Evolutionary conservation across 2,888 invertebrate species (phyloP), one percentile per base, ranked within the genome.

Genomic region (Dendrolimus pini): DNA sequence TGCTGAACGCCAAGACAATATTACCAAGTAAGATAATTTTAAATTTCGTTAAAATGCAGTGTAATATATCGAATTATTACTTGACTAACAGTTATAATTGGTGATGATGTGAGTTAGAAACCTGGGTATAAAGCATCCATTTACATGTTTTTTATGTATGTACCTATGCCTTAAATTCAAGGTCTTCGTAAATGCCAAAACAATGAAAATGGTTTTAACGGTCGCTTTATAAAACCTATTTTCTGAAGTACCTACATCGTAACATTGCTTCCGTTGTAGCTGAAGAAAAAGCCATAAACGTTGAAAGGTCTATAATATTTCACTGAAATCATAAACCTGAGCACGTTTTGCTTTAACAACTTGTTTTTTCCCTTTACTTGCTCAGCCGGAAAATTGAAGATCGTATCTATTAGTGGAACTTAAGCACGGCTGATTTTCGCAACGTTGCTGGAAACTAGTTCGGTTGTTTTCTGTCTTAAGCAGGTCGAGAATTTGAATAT

Each of bases 1-100:
- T 59, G 91, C 94, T 65, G 91, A 93, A 14, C 87, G 93, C 65
- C 95, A 95, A 75, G 94, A 95, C 70, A 93, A 93, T 80, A 94
- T 95, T 59, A 93, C 94, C 67, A 95, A 93, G 95, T 95, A 80
- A 83, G 91, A 80, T 0, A 30, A 6, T 6, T 47, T 14, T 53
- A 18, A 3, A 30, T 30, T 30, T 30, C 3, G 41, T 18, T 7
- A 54, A 3, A 14, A 54, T 18, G 42, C 9, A 41, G 47, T 53
- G 13, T 41, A 6, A 47, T 30, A 30, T 30, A 30, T 30, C 30
- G 3, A 30, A 30, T 30, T 30, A 30, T 30, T 30, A 30, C 30
- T 30, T 30, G 30, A 30, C 30, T 30, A 30, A 30, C 30, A 30
- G 6, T 30, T 30, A 30, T 6, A 30, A 30, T 30, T 30, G 30